Evolutionary conservation across 2,113 vertebrate species (phyloP).

Genomic region (Xenopus tropicalis): UCB_Xtro_10.0 CM004443.2:95882001-95882500

Average conservation of each 20-base stretch:
- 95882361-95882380: not conserved
- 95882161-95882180: slow-evolving; percentile 33
- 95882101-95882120: slow-evolving; percentile 35
- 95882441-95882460: too few species aligned
- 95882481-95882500: too few species aligned
- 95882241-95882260: slow-evolving; percentile 10
- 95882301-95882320: slow-evolving; percentile 18
- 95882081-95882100: slow-evolving; percentile 29
- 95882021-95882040: too few species aligned
- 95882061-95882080: slow-evolving; percentile 36
- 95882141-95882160: slow-evolving; percentile 24
- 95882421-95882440: too few species aligned
- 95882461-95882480: too few species aligned
- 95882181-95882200: slow-evolving; percentile 26
- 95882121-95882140: slow-evolving; percentile 24
- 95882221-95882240: slow-evolving; percentile 24
- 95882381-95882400: not conserved
- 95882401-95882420: too few species aligned
- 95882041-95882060: slow-evolving; percentile 24
- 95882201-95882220: slow-evolving; percentile 19
- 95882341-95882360: not conserved
- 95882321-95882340: slow-evolving; percentile 14
- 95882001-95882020: too few species aligned
- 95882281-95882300: slow-evolving; percentile 24
- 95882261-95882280: slow-evolving; percentile 20